These are phyloP conservation scores for Polyergus mexicanus DNA, from an alignment of 1,140 invertebrate genomes.

Conservation along the genomic window DNA sequence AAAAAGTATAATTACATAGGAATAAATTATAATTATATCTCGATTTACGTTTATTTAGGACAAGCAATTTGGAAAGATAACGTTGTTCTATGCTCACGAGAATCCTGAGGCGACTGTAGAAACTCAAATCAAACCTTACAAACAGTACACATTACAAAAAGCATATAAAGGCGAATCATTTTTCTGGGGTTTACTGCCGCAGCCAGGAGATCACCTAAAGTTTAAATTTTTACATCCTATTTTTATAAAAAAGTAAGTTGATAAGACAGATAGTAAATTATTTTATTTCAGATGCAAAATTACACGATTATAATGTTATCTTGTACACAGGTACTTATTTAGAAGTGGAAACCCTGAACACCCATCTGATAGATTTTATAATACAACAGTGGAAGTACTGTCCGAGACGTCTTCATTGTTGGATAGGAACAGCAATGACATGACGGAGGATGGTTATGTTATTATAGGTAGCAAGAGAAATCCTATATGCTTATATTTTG, in stretches of 20 bases:
- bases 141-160: slow-evolving; percentile 92
- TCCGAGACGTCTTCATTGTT: slow-evolving; percentile 85
- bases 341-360: slow-evolving; percentile 97
- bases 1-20: slow-evolving; percentile 9
- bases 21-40: slow-evolving; percentile 31
- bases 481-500: slow-evolving; percentile 6
- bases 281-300: slow-evolving; percentile 21
- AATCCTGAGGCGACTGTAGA: slow-evolving; percentile 92
- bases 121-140: slow-evolving; percentile 94
- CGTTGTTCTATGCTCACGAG: slow-evolving; percentile 93
- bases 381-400: slow-evolving; percentile 95
- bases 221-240: slow-evolving; percentile 94
- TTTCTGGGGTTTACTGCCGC: slow-evolving; percentile 97
- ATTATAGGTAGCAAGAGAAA: slow-evolving; percentile 88
- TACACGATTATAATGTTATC: slow-evolving; percentile 24
- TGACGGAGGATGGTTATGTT: slow-evolving; percentile 91
- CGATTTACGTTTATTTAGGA: slow-evolving; percentile 88
- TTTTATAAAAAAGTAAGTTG: slow-evolving; percentile 90
- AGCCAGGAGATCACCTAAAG: slow-evolving; percentile 93
- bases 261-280: not conserved
- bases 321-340: slow-evolving; percentile 91
- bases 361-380: slow-evolving; percentile 95
- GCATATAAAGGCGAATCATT: slow-evolving; percentile 96
- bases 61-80: slow-evolving; percentile 96
- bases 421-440: slow-evolving; percentile 86